phyloP scores from a whole-genome alignment of 2,113 vertebrate genomes.

The Turdus rufiventris region DNA sequence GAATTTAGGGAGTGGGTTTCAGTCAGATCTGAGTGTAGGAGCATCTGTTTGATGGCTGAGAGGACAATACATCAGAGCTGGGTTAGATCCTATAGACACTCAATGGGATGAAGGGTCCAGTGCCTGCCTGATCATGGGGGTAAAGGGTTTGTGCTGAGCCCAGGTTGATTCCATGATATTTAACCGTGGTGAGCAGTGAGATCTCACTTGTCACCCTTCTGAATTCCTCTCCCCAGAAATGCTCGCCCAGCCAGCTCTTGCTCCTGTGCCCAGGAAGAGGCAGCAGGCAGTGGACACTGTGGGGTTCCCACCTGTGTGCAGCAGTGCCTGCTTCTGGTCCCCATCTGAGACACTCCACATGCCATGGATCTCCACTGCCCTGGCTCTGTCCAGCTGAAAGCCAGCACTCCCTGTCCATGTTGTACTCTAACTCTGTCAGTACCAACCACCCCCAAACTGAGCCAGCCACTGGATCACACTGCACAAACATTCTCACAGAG shows the following conservation, averaged over 20 bases:
- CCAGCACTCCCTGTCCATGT: fast-evolving
- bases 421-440: background rate
- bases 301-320: fast-evolving
- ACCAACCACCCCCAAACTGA: background rate
- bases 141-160: background rate
- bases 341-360: background rate
- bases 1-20: background rate
- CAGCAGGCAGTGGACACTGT: background rate
- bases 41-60: background rate
- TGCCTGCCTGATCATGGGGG: background rate
- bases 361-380: background rate
- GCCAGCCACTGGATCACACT: fast-evolving
- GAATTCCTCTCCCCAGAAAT: background rate
- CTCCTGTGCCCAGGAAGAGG: fast-evolving
- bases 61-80: background rate
- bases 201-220: background rate
- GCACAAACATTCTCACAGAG: background rate
- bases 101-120: background rate
- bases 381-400: background rate
- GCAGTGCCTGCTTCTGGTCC: background rate
- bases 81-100: background rate
- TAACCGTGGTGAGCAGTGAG: background rate
- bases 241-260: background rate
- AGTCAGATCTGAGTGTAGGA: background rate
- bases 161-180: background rate